Base-by-base conservation (phyloP, 2,797 vertebrate species). In the Vipera latastei region DNA sequence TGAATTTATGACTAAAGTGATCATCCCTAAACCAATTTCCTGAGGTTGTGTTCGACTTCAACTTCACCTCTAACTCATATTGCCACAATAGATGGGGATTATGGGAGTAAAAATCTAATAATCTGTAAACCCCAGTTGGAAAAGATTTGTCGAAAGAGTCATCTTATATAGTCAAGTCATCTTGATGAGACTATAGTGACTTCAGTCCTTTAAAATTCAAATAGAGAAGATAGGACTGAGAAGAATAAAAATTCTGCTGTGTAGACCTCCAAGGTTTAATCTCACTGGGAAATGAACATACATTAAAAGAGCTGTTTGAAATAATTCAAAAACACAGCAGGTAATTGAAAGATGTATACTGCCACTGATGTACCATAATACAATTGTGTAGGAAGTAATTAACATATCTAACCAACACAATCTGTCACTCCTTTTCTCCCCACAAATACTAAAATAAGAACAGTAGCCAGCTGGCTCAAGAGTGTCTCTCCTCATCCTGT, bases 371-470 rank as follows among this genome's bases (percentile, higher is more conserved):
- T 92, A 2, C 93, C 93, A 93, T 22, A 6, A 18, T 63, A 86
- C 56, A 91, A 59, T 55, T 32, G 86, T 65, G 61, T 87, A 92
- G 93, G 92, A 89, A 91, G 90, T 53, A 86, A 73, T 32, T 48
- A 88, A 86, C 91, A 87, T 65, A 93, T 94, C 91, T 60, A 93
- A 25, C 0, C 13, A 32, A 6, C 51, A 13, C 59, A 44, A 88
- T 8, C 44, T 95, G 87, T n/a, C 92, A 53, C 51, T 61, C 88
- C 9, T 88, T 78, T 63, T 93, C 60, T 60, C 94, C 65, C 93
- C 89, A 55, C 1, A 88, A 90, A 2, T 56, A 20, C 90, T 89
- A 26, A 0, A 91, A 48, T 87, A 89, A 86, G 3, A 78, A 16
- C 60, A 94, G 69, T 5, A 48, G 78, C 3, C 28, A 57, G 26